Percentiles rank a stretch among this genome's conserved stretches.
These are phyloP conservation scores for Circaetus gallicus DNA, from an alignment of 2,113 vertebrate genomes.

Conservation along the genomic window DNA sequence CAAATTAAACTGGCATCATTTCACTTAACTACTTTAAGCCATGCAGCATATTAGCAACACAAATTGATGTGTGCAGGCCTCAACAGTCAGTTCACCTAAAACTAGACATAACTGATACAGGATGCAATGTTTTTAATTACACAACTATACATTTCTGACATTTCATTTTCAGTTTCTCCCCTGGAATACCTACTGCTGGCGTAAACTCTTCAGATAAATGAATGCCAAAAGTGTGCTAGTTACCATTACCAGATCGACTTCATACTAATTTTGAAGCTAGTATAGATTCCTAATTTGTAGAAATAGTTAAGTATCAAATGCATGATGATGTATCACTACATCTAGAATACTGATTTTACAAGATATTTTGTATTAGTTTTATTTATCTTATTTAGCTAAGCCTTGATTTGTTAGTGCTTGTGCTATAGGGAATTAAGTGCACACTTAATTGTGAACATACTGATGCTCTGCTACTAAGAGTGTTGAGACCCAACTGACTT, in stretches of 20 bases:
- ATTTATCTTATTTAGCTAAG: slow-evolving; percentile 15
- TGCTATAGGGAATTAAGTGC: neutral
- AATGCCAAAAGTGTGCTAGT: neutral
- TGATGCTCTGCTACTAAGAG: neutral
- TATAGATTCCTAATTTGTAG: slow-evolving; percentile 11
- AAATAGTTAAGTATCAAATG: slow-evolving; percentile 29
- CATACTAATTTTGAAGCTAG: neutral
- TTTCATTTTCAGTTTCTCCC: neutral
- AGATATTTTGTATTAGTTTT: neutral
- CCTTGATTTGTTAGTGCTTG: neutral
- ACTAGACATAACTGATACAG: neutral
- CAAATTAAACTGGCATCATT: neutral
- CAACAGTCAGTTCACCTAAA: neutral
- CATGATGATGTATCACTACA: neutral
- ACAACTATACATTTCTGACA: neutral
- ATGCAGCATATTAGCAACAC: neutral
- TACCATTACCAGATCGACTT: neutral
- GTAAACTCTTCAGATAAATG: neutral
- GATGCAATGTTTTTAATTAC: neutral
- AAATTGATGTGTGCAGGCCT: neutral
- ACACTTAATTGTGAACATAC: neutral
- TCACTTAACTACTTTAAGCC: neutral
- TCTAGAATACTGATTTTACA: neutral
- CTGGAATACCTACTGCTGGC: neutral
- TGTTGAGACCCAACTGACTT: neutral